A percentile compares a stretch with the other conserved stretches of the same genome.
phyloP scores from a whole-genome alignment of 2,888 invertebrate genomes.

The Drosophila maculinotata region DNA sequence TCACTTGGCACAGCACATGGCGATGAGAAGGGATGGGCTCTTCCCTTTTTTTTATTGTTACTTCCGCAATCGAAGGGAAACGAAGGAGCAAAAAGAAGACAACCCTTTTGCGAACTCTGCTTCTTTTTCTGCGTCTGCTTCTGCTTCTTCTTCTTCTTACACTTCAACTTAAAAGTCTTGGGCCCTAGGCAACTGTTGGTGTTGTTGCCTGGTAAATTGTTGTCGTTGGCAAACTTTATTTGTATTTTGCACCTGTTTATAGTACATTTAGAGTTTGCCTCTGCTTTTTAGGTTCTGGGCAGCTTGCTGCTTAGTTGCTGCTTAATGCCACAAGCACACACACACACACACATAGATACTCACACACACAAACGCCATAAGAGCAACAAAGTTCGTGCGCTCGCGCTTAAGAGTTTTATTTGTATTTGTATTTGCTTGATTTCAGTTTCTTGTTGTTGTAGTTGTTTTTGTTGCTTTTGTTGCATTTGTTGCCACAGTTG shows the following conservation, averaged over 20 bases:
- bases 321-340: conserved; percentile 23
- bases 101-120: conserved; percentile 40
- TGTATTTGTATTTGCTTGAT: conserved; percentile 4
- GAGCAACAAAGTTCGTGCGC: conserved; percentile 2
- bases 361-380: neutral
- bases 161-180: conserved; percentile 11
- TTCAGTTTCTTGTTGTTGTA: conserved; percentile 21
- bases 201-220: conserved; percentile 11
- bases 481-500: too few species aligned
- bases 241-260: conserved; percentile 50
- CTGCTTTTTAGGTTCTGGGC: conserved; percentile 4
- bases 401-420: conserved; percentile 23
- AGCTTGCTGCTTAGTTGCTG: conserved; percentile 16
- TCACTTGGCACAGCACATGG: conserved; percentile 45
- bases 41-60: conserved; percentile 7
- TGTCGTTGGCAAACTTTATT: conserved; percentile 16
- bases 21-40: neutral
- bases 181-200: conserved; percentile 21
- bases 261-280: conserved; percentile 22
- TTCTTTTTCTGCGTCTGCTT: too few species aligned
- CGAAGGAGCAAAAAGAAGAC: conserved; percentile 17
- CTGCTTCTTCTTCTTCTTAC: conserved; percentile 20
- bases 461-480: conserved; percentile 13
- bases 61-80: conserved; percentile 47
- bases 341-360: neutral